A percentile compares a stretch with the other conserved stretches of the same genome.
phyloP scores from a whole-genome alignment of 2,113 vertebrate species.

The Petaurus breviceps region DNA sequence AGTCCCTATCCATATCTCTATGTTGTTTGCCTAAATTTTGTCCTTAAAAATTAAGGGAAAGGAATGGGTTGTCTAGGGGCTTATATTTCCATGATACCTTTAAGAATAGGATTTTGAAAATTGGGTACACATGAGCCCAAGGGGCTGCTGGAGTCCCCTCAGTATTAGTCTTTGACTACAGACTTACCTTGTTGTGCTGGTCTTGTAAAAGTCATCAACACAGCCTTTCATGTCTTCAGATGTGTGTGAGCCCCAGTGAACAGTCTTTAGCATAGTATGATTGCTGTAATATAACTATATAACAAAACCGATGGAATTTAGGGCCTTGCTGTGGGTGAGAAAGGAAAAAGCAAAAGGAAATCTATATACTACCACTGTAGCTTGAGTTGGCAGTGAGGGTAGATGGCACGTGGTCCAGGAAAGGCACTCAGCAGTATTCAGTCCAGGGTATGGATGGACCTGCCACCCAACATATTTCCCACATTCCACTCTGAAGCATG shows the following conservation, averaged over 20 bases:
- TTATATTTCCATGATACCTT: neutral
- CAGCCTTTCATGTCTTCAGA: neutral
- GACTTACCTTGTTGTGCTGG: neutral
- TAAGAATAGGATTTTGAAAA: neutral
- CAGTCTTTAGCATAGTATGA: neutral
- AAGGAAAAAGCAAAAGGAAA: neutral
- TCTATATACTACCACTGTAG: neutral
- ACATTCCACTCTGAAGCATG: neutral
- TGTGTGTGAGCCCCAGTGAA: neutral
- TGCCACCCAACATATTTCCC: neutral
- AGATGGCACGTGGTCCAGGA: neutral
- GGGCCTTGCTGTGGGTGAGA: neutral
- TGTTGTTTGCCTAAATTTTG: neutral
- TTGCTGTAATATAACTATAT: neutral
- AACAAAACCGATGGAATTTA: neutral
- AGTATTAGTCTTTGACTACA: neutral
- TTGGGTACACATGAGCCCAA: neutral
- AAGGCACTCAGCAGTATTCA: neutral
- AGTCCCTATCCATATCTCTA: neutral
- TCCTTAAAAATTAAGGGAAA: neutral
- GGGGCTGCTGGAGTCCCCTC: neutral
- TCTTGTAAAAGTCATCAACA: neutral
- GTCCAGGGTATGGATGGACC: neutral
- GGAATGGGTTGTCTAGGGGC: neutral
- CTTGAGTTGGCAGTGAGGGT: neutral